Evolutionary conservation across 2,888 invertebrate genomes (phyloP), one percentile per base, ranked within the genome.

Genomic region (Rhogogaster chlorosoma): DNA sequence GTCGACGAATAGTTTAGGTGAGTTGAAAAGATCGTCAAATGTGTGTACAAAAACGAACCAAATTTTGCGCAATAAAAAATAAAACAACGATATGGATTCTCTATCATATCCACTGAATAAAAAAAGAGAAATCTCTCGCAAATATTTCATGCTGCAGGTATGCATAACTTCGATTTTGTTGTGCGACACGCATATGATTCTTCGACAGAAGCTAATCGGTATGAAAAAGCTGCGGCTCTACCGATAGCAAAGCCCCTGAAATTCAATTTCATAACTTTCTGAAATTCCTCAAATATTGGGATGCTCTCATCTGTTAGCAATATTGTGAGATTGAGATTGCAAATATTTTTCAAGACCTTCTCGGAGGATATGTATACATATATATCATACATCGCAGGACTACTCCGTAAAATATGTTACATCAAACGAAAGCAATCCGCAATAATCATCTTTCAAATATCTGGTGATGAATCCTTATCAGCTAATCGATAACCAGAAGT

Each of bases 1-100:
- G 83, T 86, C 88, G 53, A 89, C 89, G 6, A 87, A 89, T 70
- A 90, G 90, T 87, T 87, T 90, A 85, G 89, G 90, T 90, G 85
- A 90, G 90, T 89, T 53, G 15, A 12, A 45, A 1, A 71, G 26
- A 77, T 45, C 45, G 53, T 49, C 2, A 77, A 45, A 15, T 42
- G 22, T 45, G 57, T 7, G n/a, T 7, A n/a, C n/a, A n/a, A 38
- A 42, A 73, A 29, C 10, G 42, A 15, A 7, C 29, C 2, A 67
- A 29, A 42, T 42, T 42, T 42, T 12, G 10, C 12, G 42, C 1
- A 12, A 12, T 42, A 42, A 42, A 38, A 42, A 42, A 42, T 42
- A 10, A 42, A 42, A 42, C 42, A 12, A 42, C 42, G 42, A 12
- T 42, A 42, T 12, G 10, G 42, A 12, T 42, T 12, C 12, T 42